Evolutionary conservation across 2,113 vertebrate species (phyloP).

Genomic region (Platysternon megacephalum): DNA sequence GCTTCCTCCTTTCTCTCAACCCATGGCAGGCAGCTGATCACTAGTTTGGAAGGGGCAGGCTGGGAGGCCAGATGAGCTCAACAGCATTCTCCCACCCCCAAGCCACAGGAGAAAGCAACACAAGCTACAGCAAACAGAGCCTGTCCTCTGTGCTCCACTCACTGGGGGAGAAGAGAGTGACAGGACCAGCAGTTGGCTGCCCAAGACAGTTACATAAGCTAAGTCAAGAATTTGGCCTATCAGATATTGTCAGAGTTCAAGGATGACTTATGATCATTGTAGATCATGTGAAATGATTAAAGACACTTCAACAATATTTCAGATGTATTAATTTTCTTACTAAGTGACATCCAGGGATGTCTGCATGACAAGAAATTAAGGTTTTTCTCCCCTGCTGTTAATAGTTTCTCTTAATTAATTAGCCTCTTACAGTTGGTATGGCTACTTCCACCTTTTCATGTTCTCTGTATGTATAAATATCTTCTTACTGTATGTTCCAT

Average conservation of each 20-base stretch:
- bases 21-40: neutral
- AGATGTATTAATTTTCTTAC: neutral
- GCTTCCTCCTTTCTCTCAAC: neutral
- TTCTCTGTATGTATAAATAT: no score
- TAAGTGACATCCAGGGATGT: neutral
- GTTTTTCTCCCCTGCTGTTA: no score
- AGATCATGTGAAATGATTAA: neutral
- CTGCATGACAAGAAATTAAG: neutral
- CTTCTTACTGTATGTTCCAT: no score
- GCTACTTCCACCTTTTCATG: no score
- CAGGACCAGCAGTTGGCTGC: neutral
- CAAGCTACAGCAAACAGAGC: no score
- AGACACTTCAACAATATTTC: neutral
- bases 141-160: no score
- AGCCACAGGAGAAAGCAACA: no score
- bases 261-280: neutral
- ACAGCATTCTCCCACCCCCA: no score
- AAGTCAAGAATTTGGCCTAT: neutral
- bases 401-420: no score
- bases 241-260: neutral
- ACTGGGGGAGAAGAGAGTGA: neutral
- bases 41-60: no score
- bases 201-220: neutral
- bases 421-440: no score
- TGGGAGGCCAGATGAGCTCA: no score